Conservation (phyloP, 2,888 invertebrate species). For the Caenorhabditis sp. region DNA sequence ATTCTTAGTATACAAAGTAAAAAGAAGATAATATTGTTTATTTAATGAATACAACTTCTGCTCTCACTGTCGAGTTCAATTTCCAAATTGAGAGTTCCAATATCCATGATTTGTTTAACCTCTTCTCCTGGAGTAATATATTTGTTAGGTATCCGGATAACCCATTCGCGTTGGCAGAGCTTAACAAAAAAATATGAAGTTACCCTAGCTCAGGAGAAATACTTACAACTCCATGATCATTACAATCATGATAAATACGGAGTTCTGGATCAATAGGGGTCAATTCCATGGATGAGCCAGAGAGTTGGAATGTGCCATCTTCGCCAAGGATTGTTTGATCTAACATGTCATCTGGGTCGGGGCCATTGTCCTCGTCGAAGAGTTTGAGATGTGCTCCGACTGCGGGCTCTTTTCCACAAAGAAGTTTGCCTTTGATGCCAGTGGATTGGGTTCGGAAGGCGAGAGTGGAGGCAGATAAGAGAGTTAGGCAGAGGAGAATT, state of each 20-base stretch:
- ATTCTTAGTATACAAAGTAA: too few relatives aligned
- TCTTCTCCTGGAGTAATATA: conserved; percentile 61
- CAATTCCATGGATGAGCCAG: conserved; percentile 65
- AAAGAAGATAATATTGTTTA: background rate
- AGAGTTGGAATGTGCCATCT: conserved; percentile 61
- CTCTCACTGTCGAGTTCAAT: conserved; percentile 64
- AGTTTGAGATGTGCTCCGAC: conserved; percentile 59
- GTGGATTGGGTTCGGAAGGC: conserved; percentile 58
- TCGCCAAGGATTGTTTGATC: conserved; percentile 45
- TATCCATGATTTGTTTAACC: conserved; percentile 46
- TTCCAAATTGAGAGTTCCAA: conserved; percentile 66
- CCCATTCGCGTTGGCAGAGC: conserved; percentile 69
- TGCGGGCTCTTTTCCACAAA: conserved; percentile 63
- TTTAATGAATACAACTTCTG: conserved; percentile 56
- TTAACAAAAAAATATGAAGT: conserved; percentile 24
- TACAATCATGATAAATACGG: conserved; percentile 68
- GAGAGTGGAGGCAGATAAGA: conserved; percentile 5
- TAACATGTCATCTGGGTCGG: conserved; percentile 60
- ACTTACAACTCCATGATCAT: conserved; percentile 60
- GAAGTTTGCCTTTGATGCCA: conserved; percentile 60
- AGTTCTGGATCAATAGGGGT: conserved; percentile 69
- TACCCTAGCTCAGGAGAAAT: too few relatives aligned
- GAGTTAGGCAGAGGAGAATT: conserved; percentile 6
- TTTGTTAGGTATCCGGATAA: conserved; percentile 66
- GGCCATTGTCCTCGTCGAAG: conserved; percentile 67